Percentiles rank a stretch among this genome's conserved stretches.
Conservation (phyloP, 1,140 invertebrate genomes). For the Homarus americanus region DNA sequence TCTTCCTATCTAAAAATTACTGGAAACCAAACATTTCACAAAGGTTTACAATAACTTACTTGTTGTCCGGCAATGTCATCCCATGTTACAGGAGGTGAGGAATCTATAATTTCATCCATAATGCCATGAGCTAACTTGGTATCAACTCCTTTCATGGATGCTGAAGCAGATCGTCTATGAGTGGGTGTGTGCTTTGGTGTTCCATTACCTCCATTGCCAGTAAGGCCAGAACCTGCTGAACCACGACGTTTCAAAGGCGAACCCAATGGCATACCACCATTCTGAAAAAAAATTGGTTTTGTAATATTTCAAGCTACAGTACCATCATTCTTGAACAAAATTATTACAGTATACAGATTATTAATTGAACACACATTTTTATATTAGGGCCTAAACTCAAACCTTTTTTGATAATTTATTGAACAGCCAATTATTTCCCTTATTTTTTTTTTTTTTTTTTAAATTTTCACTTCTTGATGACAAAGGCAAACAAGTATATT, state of each 20-base stretch:
- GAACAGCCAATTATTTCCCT: too few species aligned
- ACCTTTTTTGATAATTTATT: too few species aligned
- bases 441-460: too few species aligned
- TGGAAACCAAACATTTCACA: too few species aligned
- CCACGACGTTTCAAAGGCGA: constrained; percentile 60
- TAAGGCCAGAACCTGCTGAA: constrained; percentile 44
- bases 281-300: not conserved
- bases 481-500: too few species aligned
- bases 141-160: constrained; percentile 70
- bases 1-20: too few species aligned
- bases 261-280: not conserved
- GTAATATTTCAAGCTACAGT: not conserved
- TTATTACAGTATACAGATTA: too few species aligned
- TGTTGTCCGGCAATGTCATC: constrained; percentile 95
- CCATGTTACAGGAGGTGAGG: constrained; percentile 87
- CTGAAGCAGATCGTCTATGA: constrained; percentile 46
- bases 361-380: too few species aligned
- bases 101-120: constrained; percentile 95
- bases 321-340: not conserved
- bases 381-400: too few species aligned
- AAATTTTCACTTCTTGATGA: too few species aligned
- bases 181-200: constrained; percentile 37
- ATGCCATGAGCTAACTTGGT: constrained; percentile 82
- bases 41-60: constrained; percentile 78
- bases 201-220: constrained; percentile 18